Percentiles rank a stretch among this genome's conserved stretches.
phyloP scores from a whole-genome alignment of 2,797 vertebrate species.

The Leptatherina wallacei region DNA sequence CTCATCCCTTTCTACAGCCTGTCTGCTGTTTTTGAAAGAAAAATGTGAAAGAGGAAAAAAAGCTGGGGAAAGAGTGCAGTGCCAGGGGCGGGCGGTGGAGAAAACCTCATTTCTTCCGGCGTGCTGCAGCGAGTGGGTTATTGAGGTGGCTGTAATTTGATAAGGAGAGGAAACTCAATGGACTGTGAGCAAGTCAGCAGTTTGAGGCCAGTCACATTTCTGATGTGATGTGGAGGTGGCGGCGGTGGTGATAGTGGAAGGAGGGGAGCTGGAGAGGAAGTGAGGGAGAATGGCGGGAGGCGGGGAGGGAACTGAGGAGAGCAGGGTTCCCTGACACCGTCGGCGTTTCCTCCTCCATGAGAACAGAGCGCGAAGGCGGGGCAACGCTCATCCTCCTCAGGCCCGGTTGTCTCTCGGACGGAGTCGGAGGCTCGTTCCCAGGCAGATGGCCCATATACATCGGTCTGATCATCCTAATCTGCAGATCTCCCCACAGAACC shows the following conservation, averaged over 20 bases:
- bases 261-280: slow-evolving; percentile 19
- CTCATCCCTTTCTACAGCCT: slow-evolving; percentile 7
- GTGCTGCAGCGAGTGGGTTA: slow-evolving; percentile 83
- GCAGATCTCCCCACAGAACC: slow-evolving; percentile 61
- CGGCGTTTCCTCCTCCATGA: slow-evolving; percentile 48
- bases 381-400: slow-evolving; percentile 33
- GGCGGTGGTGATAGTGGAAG: slow-evolving; percentile 58
- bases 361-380: slow-evolving; percentile 35
- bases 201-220: slow-evolving; percentile 84
- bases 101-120: slow-evolving; percentile 82
- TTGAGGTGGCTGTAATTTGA: slow-evolving; percentile 87
- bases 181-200: slow-evolving; percentile 82
- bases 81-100: slow-evolving; percentile 74
- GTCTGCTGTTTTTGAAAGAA: slow-evolving; percentile 72
- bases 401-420: slow-evolving; percentile 39
- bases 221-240: slow-evolving; percentile 77
- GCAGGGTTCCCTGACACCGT: slow-evolving; percentile 59
- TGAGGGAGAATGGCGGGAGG: slow-evolving; percentile 22
- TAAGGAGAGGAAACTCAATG: slow-evolving; percentile 84
- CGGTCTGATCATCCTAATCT: slow-evolving; percentile 66
- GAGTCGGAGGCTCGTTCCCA: slow-evolving; percentile 59
- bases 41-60: slow-evolving; percentile 64
- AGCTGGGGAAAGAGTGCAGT: slow-evolving; percentile 63
- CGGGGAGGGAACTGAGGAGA: slow-evolving; percentile 1
- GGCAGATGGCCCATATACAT: slow-evolving; percentile 62